Base-by-base conservation (phyloP, 2,888 invertebrate genomes). In the Eupithecia pulchellata region DNA sequence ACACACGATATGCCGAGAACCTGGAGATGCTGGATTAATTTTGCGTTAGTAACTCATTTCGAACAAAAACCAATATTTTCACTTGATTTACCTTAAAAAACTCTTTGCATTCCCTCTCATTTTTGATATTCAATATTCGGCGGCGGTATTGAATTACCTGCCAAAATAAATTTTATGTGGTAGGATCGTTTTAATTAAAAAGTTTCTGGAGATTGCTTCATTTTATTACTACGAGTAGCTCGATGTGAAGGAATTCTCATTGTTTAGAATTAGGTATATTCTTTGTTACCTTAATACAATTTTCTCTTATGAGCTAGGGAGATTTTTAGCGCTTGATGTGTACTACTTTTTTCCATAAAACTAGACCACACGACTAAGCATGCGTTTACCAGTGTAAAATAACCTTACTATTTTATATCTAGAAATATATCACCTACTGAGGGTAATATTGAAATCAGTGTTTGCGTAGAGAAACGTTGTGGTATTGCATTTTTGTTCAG, bases 151-250 rank as follows among this genome's bases (percentile, higher is more conserved):
- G 67, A 77, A 74, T 79, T 74, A 73, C 69, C 71, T 71, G 69
- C 66, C 71, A 60, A 76, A 75, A 75, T 76, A 34, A 74, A 79
- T 76, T 75, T 78, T 74, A 63, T 69, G 69, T 67, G 68, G 73
- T 71, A 64, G 74, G 57, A 61, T 55, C 20, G 68, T 71, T 78
- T 78, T 78, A 81, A 79, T 79, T 78, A 75, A 79, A 79, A 79
- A 80, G 71, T 82, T 80, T 77, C 17, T 36, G 62, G 68, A 67
- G 74, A 77, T 75, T 77, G 69, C 68, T 80, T 77, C 73, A 78
- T 71, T 75, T 52, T 13, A 52, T 52, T 25, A n/a, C n/a, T n/a
- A n/a, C n/a, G n/a, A n/a, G n/a, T n/a, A 52, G 13, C 25, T 25
- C 25, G 52, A 52, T 47, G 20, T 47, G 20, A 9, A 47, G 42